Conservation (phyloP, 37 sponge, comb jelly and placozoan species). For the Oopsacas minuta region DNA sequence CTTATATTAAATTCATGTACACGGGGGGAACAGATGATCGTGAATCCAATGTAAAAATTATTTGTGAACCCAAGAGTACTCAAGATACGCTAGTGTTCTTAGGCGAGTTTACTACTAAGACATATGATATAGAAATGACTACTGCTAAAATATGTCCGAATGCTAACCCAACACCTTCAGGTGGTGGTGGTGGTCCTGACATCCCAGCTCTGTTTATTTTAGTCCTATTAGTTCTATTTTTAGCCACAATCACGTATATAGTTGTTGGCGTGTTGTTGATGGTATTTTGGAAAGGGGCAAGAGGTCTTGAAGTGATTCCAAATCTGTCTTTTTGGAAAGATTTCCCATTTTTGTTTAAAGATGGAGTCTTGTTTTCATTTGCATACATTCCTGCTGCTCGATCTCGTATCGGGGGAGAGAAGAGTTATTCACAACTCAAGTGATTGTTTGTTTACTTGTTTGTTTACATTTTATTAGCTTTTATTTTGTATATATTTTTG, state of each 20-base stretch:
- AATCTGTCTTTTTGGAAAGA: slow-evolving; percentile 54
- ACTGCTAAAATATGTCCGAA: neutral
- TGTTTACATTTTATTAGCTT: neutral
- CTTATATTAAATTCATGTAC: neutral
- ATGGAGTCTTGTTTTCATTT: neutral
- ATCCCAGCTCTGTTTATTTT: neutral
- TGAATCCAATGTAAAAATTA: neutral
- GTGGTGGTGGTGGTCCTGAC: neutral
- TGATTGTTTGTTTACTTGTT: neutral
- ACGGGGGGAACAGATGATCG: neutral
- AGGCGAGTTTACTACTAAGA: neutral
- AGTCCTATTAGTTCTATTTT: neutral
- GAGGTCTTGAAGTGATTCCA: slow-evolving; percentile 56
- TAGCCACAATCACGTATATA: slow-evolving; percentile 32
- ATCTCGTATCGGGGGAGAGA: neutral
- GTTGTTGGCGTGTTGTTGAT: slow-evolving; percentile 34
- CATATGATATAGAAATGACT: neutral
- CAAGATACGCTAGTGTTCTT: neutral
- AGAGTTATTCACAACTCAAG: neutral
- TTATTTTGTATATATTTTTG: neutral
- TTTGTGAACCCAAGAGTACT: neutral
- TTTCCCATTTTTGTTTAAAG: slow-evolving; percentile 51
- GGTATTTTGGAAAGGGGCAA: slow-evolving; percentile 43
- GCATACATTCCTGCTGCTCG: neutral
- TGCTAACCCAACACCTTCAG: neutral